These are phyloP conservation scores for Noctua janthina DNA, from an alignment of 2,888 invertebrate genomes.

Conservation along the genomic window DNA sequence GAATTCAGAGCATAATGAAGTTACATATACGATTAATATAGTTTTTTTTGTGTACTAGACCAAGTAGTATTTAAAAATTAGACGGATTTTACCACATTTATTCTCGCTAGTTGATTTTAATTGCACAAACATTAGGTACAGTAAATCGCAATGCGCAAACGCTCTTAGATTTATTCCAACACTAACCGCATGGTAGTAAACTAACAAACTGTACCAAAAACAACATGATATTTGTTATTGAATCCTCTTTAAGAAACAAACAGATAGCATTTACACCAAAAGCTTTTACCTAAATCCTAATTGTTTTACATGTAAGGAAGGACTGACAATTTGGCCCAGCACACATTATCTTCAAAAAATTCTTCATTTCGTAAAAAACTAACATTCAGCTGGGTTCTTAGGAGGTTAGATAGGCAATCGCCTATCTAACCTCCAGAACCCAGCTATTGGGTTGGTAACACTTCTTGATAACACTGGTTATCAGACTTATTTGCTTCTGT, in stretches of 20 bases:
- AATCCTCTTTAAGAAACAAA: slow-evolving; percentile 17
- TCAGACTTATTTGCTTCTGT: background rate
- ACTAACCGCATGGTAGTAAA: slow-evolving; percentile 28
- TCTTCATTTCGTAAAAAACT: too few relatives aligned
- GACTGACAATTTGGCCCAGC: slow-evolving; percentile 38
- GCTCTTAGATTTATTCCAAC: slow-evolving; percentile 9
- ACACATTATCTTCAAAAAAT: background rate
- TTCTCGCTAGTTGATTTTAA: background rate
- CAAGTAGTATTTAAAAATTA: background rate
- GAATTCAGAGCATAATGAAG: background rate
- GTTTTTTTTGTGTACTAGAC: background rate
- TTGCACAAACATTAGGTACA: background rate
- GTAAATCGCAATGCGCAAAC: background rate
- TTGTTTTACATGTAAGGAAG: slow-evolving; percentile 10
- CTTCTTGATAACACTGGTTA: background rate
- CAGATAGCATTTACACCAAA: slow-evolving; percentile 8
- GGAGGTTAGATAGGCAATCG: too few relatives aligned
- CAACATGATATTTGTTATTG: slow-evolving; percentile 1
- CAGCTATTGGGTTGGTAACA: background rate
- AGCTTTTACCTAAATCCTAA: slow-evolving; percentile 40
- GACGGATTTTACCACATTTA: background rate
- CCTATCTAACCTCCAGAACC: background rate
- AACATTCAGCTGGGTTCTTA: too few relatives aligned
- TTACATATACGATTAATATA: too few relatives aligned
- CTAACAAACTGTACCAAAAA: slow-evolving; percentile 12